Evolutionary conservation across 2,888 invertebrate species (phyloP).

Genomic region (Nomada ferruginata): DNA sequence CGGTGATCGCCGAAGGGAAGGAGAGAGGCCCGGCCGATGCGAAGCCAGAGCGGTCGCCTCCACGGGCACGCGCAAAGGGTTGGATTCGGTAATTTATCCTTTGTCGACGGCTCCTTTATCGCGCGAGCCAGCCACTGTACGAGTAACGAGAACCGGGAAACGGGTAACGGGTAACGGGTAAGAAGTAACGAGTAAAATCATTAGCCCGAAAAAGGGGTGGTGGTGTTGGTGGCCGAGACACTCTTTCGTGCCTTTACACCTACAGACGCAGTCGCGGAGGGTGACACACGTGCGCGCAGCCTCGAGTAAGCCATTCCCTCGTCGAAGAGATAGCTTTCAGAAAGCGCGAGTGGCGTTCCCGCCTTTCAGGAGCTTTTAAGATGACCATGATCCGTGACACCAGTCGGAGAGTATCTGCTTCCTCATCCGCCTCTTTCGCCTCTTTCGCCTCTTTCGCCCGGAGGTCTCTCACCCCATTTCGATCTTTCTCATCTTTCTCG

Average conservation of each 20-base stretch:
- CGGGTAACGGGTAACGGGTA: too few species aligned
- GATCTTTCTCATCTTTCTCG: conserved; percentile 42
- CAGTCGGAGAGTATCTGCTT: conserved; percentile 64
- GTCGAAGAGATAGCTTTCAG: conserved; percentile 70
- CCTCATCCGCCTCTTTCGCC: conserved; percentile 58
- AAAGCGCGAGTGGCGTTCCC: conserved; percentile 54
- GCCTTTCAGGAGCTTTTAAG: conserved; percentile 69
- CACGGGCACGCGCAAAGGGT: neutral
- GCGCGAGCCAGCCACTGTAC: neutral
- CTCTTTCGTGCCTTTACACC: conserved; percentile 24
- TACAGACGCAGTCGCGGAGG: neutral
- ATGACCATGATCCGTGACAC: conserved; percentile 73
- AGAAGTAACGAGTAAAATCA: conserved; percentile 16
- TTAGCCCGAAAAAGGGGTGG: neutral
- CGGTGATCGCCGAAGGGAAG: neutral
- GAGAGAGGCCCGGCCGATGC: too few species aligned
- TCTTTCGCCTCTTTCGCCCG: conserved; percentile 58
- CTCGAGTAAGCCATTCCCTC: conserved; percentile 58
- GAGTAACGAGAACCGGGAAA: too few species aligned
- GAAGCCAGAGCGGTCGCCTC: too few species aligned
- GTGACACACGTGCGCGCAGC: conserved; percentile 14
- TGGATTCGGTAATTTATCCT: conserved; percentile 24
- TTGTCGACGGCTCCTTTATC: conserved; percentile 9
- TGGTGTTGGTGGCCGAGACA: neutral
- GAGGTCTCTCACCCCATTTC: conserved; percentile 63